Base-by-base conservation (phyloP, 2,888 invertebrate species). In the Troilus luridus region DNA sequence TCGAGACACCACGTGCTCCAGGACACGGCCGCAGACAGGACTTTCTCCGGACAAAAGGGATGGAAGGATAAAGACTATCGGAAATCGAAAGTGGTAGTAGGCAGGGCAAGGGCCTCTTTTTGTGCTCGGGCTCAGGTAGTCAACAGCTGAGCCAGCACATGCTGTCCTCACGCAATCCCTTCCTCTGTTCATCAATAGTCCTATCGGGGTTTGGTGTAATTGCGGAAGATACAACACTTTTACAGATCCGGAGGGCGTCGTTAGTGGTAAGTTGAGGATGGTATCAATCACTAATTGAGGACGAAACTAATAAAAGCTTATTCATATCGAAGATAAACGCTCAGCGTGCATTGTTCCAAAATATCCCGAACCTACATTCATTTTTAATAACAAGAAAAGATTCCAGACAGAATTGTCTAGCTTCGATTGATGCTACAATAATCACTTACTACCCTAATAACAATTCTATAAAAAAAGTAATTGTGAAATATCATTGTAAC, bases 1-100 rank as follows among this genome's bases (percentile, higher is more conserved):
- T 41, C 41, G 0, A 64, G 12, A 7, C 24, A 6, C 24, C 67
- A 67, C 67, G 27, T 27, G 27, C 67, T 67, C 27, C 27, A 77
- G 0, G 27, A 27, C 72, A 19, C 6, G 12, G 17, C 72, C 72
- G 72, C 72, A 77, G 72, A 77, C 72, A 77, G 72, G 24, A 77
- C 72, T 77, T 77, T 77, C 85, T 58, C 56, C 9, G 85, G 85
- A 85, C 85, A 85, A 85, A 41, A 12, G 56, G 85, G 12, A 56
- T 58, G 21, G 85, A 56, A 85, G 85, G 85, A 85, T 85, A 85
- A 85, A 54, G 56, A 56, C 56, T 85, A 54, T 58, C 85, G 54
- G 85, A 85, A 85, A 85, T 85, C 85, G 85, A 85, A 85, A 85
- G 85, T 85, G 85, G 85, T 85, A n/a, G 85, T n/a, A 56, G 85